These are phyloP conservation scores for Coryphaenoides rupestris DNA, from an alignment of 2,113 vertebrate genomes.

Conservation along the genomic window DNA sequence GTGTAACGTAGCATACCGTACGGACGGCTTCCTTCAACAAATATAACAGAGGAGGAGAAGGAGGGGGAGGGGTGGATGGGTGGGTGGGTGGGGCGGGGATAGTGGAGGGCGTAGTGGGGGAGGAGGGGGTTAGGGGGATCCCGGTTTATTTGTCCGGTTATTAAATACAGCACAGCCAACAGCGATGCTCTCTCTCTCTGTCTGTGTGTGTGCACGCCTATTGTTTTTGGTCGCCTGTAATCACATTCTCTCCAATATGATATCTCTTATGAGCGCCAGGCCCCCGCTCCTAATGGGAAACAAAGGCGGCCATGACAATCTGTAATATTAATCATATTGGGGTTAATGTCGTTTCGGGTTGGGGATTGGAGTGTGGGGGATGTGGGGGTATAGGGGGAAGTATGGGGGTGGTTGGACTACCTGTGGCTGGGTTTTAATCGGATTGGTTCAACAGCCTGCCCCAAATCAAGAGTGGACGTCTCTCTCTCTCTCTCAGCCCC, in stretches of 20 bases:
- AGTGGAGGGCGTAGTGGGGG: slow-evolving; percentile 7
- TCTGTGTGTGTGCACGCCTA: slow-evolving; percentile 42
- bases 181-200: slow-evolving; percentile 49
- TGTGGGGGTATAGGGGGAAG: too few species aligned
- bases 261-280: slow-evolving; percentile 19
- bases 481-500: slow-evolving; percentile 11
- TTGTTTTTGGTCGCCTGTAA: slow-evolving; percentile 62
- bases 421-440: slow-evolving; percentile 66
- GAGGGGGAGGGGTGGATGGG: too few species aligned
- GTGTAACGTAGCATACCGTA: too few species aligned
- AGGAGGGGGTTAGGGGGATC: slow-evolving; percentile 31
- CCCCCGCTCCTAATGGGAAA: slow-evolving; percentile 49
- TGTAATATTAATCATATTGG: slow-evolving; percentile 73
- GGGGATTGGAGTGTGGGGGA: slow-evolving; percentile 34
- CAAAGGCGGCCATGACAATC: slow-evolving; percentile 64
- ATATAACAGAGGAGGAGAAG: too few species aligned
- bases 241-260: slow-evolving; percentile 46
- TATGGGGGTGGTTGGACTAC: slow-evolving; percentile 35
- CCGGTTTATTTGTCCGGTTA: slow-evolving; percentile 56
- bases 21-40: too few species aligned
- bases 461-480: slow-evolving; percentile 55
- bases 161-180: slow-evolving; percentile 65
- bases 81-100: too few species aligned
- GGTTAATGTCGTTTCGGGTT: slow-evolving; percentile 60
- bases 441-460: slow-evolving; percentile 68